Base-by-base conservation (phyloP, 2,113 vertebrate genomes). In the Macheiramphus alcinus region DNA sequence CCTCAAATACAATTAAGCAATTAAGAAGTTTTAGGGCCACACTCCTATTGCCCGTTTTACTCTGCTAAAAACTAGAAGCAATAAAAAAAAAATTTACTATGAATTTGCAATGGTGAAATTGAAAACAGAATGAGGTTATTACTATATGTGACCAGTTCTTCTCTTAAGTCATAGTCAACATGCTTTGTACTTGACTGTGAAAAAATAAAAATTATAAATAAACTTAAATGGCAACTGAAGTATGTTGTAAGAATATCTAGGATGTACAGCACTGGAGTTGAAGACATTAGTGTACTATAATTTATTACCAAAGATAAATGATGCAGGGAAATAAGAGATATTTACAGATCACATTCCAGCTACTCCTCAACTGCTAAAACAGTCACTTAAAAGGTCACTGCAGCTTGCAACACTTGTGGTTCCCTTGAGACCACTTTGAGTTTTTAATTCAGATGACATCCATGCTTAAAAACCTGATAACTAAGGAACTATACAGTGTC, bases 371-470 rank as follows among this genome's bases (percentile, higher is more conserved):
- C 19, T 86, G 43, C 32, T 83, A 86, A 80, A 85, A 62, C 14
- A 62, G 40, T 66, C 12, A 18, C 38, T 45, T 78, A 55, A 61
- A 79, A 91, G 45, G 42, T 73, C 72, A 72, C 27, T 93, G 65
- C 34, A 65, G 29, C 22, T 66, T 75, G 25, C 8, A 93, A 62
- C 29, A 59, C 11, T 18, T 55, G 43, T 25, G 15, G 23, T 29
- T 90, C 55, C 36, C 72, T 71, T 81, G 66, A 84, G 68, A 80
- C 9, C 21, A 50, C 31, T 58, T 52, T 56, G 65, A 65, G 31
- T 55, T 88, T 19, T 71, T 97, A 74, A 93, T 93, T 78, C 43
- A 84, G 47, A 79, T 10, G 36, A 94, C 48, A 82, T n/a, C 26
- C 10, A 4, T 70, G 9, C 36, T 81, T 86, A 81, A 81, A 88